phyloP scores from a whole-genome alignment of 1,140 invertebrate genomes.

The Scaptomyza hsui region DNA sequence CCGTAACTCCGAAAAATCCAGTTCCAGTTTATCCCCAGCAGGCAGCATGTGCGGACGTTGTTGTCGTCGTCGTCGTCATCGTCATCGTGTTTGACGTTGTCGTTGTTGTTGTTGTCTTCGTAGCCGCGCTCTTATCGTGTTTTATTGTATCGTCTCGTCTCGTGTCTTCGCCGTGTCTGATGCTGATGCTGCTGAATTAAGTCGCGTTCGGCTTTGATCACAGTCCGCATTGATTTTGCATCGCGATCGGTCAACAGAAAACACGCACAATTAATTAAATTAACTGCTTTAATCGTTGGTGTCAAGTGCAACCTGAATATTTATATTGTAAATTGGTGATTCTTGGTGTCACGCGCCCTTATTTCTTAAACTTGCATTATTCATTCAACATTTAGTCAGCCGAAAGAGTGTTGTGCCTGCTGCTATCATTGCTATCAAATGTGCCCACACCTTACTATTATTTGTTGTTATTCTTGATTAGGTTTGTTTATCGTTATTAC shows the following conservation, averaged over 20 bases:
- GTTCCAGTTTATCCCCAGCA: slow-evolving; percentile 84
- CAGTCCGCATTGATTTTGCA: background rate
- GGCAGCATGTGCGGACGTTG: slow-evolving; percentile 83
- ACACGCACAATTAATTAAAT: slow-evolving; percentile 5
- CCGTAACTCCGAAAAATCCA: slow-evolving; percentile 81
- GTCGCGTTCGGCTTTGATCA: slow-evolving; percentile 3
- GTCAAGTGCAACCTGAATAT: slow-evolving; percentile 23
- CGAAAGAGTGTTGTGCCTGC: slow-evolving; percentile 19
- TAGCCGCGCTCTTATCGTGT: slow-evolving; percentile 11
- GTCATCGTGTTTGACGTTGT: slow-evolving; percentile 22
- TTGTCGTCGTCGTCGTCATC: slow-evolving; percentile 53
- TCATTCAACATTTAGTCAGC: slow-evolving; percentile 1
- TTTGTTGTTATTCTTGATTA: slow-evolving; percentile 33
- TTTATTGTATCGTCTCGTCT: too few species aligned
- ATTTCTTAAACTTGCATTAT: slow-evolving; percentile 28
- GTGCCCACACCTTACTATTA: slow-evolving; percentile 31
- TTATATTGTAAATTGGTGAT: slow-evolving; percentile 1
- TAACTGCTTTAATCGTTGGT: slow-evolving; percentile 4
- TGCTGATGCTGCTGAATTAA: background rate
- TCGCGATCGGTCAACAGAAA: slow-evolving; percentile 16
- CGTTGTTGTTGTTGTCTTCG: slow-evolving; percentile 6
- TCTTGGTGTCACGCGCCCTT: slow-evolving; percentile 1
- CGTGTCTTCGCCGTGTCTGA: slow-evolving; percentile 25
- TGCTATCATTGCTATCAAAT: slow-evolving; percentile 24
- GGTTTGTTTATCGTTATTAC: slow-evolving; percentile 35